These are phyloP conservation scores for Cotesia congregata DNA, from an alignment of 2,888 invertebrate genomes.

Conservation along the genomic window DNA sequence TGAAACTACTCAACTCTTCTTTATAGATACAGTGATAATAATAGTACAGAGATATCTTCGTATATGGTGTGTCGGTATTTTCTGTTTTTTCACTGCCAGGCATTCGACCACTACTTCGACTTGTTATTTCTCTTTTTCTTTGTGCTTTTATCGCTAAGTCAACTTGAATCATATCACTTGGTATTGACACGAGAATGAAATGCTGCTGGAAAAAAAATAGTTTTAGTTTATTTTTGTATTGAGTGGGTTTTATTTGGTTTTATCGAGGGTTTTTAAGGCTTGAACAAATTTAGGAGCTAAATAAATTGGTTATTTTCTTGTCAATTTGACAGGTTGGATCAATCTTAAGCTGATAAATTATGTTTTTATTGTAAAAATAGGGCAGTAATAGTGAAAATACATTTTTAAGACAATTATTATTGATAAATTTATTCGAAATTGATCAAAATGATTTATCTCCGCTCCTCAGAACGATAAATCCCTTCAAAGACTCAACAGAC, in stretches of 20 bases:
- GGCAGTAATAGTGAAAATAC: no score
- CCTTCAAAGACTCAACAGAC: no score
- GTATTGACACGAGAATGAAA: conserved; percentile 8
- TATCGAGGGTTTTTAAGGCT: not conserved
- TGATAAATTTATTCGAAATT: no score
- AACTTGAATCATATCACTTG: conserved; percentile 6
- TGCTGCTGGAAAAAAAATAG: not conserved
- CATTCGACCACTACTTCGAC: conserved; percentile 25
- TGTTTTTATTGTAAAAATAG: conserved; percentile 37
- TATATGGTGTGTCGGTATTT: not conserved
- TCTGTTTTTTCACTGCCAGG: conserved; percentile 29
- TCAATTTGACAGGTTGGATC: conserved; percentile 39
- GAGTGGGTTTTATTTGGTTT: not conserved
- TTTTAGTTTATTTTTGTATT: not conserved
- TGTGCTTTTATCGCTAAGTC: conserved; percentile 7
- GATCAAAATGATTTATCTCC: no score
- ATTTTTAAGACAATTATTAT: no score
- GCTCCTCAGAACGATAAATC: no score
- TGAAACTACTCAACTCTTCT: conserved; percentile 52
- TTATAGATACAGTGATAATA: conserved; percentile 17
- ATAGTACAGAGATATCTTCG: not conserved
- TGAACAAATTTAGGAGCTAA: not conserved
- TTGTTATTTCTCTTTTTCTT: conserved; percentile 20
- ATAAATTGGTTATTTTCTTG: not conserved
- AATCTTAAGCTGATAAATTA: conserved; percentile 49